Conservation (phyloP, 2,113 vertebrate genomes). For the Pampusana beccarii region DNA sequence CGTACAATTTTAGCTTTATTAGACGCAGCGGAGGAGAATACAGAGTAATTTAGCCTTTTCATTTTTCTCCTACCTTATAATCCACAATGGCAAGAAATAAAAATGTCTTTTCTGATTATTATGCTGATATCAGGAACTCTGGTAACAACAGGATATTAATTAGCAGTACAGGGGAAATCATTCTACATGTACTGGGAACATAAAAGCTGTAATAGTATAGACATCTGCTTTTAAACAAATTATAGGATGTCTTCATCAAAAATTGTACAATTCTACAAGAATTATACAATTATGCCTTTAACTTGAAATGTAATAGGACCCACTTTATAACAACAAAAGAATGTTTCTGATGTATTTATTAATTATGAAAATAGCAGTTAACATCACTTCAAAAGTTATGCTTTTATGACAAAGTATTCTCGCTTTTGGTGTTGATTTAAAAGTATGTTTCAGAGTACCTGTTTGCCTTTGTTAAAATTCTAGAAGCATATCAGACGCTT, state of each 20-base stretch:
- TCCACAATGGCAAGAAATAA: background rate
- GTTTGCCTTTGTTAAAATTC: background rate
- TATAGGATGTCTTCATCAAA: background rate
- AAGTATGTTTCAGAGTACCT: background rate
- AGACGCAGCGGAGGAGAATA: background rate
- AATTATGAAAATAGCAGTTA: background rate
- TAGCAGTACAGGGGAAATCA: background rate
- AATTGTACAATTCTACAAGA: background rate
- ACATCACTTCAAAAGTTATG: background rate
- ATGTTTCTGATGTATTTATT: background rate
- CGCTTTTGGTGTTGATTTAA: background rate
- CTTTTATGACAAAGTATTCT: background rate
- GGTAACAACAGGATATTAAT: slow-evolving; percentile 34
- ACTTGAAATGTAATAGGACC: background rate
- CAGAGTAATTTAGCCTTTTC: background rate
- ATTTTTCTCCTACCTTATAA: background rate
- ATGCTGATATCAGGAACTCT: background rate
- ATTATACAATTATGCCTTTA: background rate
- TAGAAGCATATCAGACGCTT: background rate
- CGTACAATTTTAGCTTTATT: background rate
- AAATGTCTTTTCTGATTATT: slow-evolving; percentile 23
- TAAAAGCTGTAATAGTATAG: background rate
- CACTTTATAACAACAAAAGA: background rate
- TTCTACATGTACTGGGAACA: background rate
- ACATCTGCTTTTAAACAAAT: background rate